Base-by-base conservation (phyloP, 2,797 vertebrate genomes). In the Rhinophrynus dorsalis region DNA sequence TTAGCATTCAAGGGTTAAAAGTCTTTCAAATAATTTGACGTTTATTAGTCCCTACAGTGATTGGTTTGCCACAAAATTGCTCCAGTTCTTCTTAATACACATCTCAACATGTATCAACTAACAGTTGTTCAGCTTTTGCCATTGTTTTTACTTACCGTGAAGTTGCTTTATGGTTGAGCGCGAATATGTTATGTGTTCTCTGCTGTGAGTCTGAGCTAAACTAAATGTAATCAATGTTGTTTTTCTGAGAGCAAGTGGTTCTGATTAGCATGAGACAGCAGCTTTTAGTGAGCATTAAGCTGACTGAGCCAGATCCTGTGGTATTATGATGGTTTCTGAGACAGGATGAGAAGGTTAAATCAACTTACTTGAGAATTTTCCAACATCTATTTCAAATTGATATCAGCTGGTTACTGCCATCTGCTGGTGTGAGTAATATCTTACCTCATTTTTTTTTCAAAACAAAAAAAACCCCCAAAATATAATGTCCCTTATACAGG, bases 251-350 rank as follows among this genome's bases (percentile, higher is more conserved):
- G 58, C 13, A 15, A 35, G 58, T 47, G 67, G 67, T 60, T 70
- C 26, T 62, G 45, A 30, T 52, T 27, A 63, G 23, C 68, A 37
- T 40, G 60, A 65, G 60, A 72, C 52, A 58, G 44, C 61, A 57
- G 60, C 68, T 65, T 72, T 72, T 58, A 72, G 56, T 27, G 32
- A 72, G 52, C 60, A 72, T 64, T 72, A 58, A 42, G 68, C 68
- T 72, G 68, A 65, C 60, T 26, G 68, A 57, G 24, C 51, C 42
- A 72, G 68, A 64, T 72, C 68, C 68, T 72, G 61, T 65, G 51
- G 54, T 72, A 58, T 58, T 55, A 37, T 67, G 27, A 71, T 56
- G 20, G 42, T 50, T 57, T 48, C 60, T 50, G 59, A 21, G 27
- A 23, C 56, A 17, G n/a, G 18, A 20, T 32, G 12, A 7, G 30